Base-by-base conservation (phyloP, 1,140 invertebrate genomes). In the Bemisia tabaci region DNA sequence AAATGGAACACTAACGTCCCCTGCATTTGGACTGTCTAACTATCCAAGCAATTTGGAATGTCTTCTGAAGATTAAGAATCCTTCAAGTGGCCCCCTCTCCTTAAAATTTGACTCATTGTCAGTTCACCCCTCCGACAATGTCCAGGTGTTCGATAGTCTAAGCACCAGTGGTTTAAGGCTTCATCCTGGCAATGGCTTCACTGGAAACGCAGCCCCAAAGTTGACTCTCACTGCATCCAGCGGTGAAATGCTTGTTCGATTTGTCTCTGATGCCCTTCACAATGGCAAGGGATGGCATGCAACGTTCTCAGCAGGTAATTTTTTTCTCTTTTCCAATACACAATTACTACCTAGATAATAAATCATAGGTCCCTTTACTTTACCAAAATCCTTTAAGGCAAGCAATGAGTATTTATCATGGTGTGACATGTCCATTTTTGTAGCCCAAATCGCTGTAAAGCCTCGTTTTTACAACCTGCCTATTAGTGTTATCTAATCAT, bases 21-120 rank as follows among this genome's bases (percentile, higher is more conserved):
- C 94, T 1, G 92, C 92, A 2, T 95, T 86, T 71, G 87, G 88
- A 2, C 77, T 95, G 12, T 82, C 83, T 27, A 84, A 88, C 67
- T 96, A 96, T 76, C 93, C 94, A 0, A 91, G 88, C 72, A 96
- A 95, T 75, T 92, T 95, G 75, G 91, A 94, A 75, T 95, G 93
- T 75, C 82, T 90, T 60, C 94, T 92, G 71, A 87, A 87, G 74
- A 85, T 96, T n/a, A 87, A 85, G 69, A 91, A 92, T 75, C 90
- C 90, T 0, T 83, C 84, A 24, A 85, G 88, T 58, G 87, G 90
- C 21, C 88, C 92, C 0, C 77, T 97, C 1, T 95, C 93, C 0
- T 76, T 97, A 2, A 91, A 90, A 76, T 95, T 96, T 71, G 84
- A 89, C 70, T 84, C 87, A 66, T 95, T 96, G 73, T 84, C 87